Conservation (phyloP, 2,113 vertebrate species). For the Catharus bicknelli region DNA sequence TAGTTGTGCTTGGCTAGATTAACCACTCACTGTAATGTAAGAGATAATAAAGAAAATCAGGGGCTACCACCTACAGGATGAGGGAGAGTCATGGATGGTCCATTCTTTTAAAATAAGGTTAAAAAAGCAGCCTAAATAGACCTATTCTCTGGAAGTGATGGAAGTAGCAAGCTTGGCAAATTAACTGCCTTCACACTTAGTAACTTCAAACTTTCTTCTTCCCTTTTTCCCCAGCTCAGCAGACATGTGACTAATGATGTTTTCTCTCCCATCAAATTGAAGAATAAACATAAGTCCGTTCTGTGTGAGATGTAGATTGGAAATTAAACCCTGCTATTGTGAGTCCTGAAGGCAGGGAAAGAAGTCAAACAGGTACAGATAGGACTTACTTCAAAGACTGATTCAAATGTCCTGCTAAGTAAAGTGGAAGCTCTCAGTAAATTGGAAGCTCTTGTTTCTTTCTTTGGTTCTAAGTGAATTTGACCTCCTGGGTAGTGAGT, state of each 20-base stretch:
- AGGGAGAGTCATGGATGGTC: not conserved
- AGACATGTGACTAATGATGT: not conserved
- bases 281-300: not conserved
- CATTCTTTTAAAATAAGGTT: not conserved
- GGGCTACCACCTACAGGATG: not conserved
- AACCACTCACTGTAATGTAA: not conserved
- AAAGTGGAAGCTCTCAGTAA: not conserved
- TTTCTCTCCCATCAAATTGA: constrained; percentile 1
- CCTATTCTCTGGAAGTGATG: not conserved
- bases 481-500: not conserved
- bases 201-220: not conserved
- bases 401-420: not conserved
- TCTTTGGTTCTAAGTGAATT: not conserved
- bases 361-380: not conserved
- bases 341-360: not conserved
- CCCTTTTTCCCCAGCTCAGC: not conserved
- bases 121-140: not conserved
- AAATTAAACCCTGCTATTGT: constrained; percentile 37
- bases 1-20: not conserved
- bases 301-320: not conserved
- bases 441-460: not conserved
- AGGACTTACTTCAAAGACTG: not conserved
- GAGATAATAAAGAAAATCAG: not conserved
- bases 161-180: not conserved
- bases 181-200: not conserved